Base-by-base conservation (phyloP, 2,113 vertebrate genomes). In the Phalacrocorax brasilianus region DNA sequence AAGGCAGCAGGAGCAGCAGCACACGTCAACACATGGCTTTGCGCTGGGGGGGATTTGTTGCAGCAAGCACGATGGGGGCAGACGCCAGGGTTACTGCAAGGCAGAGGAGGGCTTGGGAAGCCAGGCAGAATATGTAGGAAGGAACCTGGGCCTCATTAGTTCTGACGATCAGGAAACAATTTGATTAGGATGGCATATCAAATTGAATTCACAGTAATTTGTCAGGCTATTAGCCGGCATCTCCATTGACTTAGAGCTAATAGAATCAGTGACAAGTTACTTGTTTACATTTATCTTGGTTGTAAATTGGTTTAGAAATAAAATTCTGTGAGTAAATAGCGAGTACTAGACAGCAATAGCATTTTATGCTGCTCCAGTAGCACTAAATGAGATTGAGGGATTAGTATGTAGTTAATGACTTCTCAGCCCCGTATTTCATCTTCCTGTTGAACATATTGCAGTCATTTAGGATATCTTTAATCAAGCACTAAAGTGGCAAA, bases 11-110 rank as follows among this genome's bases (percentile, higher is more conserved):
- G 40, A 62, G 42, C 42, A 44, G 42, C 42, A 44, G 42, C 24
- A 7, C 2, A 4, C 2, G 6, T 14, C 5, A 2, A 21, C 0
- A 0, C 2, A 9, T 19, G 56, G 49, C 56, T 77, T 42, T 0
- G 7, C 20, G 35, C 6, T 15, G 15, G 30, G 23, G 44, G 28
- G 16, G 15, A 17, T 44, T 78, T 38, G 53, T 30, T 9, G 0
- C 38, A 4, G 11, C 14, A 1, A 3, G 21, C 2, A 2, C 2
- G 3, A 24, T 12, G 49, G 40, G 55, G 83, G 35, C 6, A 8
- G 38, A 7, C 13, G 0, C 1, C 0, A 3, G 23, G 11, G 27
- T 65, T 15, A 9, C 18, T 3, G n/a, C 26, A 1, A 22, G 49
- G 67, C 27, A 6, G 27, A 6, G 19, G 23, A 40, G 47, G 47